phyloP scores from a whole-genome alignment of 2,888 invertebrate species.

The Diplolepis rosae region DNA sequence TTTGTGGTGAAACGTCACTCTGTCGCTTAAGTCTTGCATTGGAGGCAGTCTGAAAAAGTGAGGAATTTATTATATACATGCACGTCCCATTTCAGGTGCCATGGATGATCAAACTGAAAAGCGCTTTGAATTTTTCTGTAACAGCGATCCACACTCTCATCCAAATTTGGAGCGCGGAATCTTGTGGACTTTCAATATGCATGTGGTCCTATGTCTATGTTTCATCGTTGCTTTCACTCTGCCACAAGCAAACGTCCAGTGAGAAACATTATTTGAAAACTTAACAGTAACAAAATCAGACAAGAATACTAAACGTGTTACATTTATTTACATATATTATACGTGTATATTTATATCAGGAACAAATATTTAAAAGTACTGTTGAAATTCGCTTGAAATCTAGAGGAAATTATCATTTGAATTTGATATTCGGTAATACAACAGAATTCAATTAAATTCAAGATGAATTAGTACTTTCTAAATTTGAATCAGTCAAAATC shows the following conservation, averaged over 20 bases:
- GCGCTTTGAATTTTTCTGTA: slow-evolving; percentile 1
- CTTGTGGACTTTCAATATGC: slow-evolving; percentile 16
- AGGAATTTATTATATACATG: slow-evolving; percentile 4
- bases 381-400: no score
- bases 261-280: neutral
- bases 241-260: neutral
- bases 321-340: no score
- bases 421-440: no score
- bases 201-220: slow-evolving; percentile 17
- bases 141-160: slow-evolving; percentile 1
- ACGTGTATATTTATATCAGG: no score
- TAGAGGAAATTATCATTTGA: no score
- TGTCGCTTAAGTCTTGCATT: slow-evolving; percentile 52
- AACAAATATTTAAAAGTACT: no score
- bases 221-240: slow-evolving; percentile 20
- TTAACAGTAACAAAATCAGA: slow-evolving; percentile 10
- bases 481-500: no score
- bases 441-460: no score
- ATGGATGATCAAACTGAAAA: slow-evolving; percentile 4
- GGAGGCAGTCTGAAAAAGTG: slow-evolving; percentile 48
- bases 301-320: no score
- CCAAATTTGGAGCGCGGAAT: slow-evolving; percentile 19
- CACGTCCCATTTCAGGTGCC: slow-evolving; percentile 2
- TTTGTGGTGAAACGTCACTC: slow-evolving; percentile 31
- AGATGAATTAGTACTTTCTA: no score